These are phyloP conservation scores for Porites australiensis DNA, from an alignment of 64 coral and sea anemone species.

Conservation along the genomic window DNA sequence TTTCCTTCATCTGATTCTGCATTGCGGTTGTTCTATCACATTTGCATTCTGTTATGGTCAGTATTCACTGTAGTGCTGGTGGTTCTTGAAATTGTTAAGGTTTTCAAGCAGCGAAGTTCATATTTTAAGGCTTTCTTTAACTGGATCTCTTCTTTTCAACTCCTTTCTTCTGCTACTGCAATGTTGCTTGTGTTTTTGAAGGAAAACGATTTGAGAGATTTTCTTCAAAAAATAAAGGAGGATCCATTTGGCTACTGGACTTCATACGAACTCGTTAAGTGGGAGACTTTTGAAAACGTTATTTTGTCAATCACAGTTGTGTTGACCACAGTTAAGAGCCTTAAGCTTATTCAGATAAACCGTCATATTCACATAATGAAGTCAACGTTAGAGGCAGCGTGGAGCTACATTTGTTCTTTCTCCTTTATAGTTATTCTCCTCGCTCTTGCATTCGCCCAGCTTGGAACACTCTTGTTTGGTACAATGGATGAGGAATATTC, in stretches of 20 bases:
- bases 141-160: conserved; percentile 68
- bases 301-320: conserved; percentile 68
- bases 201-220: conserved; percentile 49
- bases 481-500: conserved; percentile 48
- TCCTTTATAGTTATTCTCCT: conserved; percentile 40
- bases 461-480: conserved; percentile 73
- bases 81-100: conserved; percentile 32
- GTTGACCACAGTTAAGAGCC: conserved; percentile 57
- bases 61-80: conserved; percentile 47
- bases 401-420: conserved; percentile 42
- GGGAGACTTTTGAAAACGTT: conserved; percentile 49
- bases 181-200: conserved; percentile 52
- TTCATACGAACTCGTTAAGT: conserved; percentile 39
- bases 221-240: conserved; percentile 48
- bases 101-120: not conserved
- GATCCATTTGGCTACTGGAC: conserved; percentile 71
- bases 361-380: conserved; percentile 67
- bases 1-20: conserved; percentile 34
- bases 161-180: conserved; percentile 45
- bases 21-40: not conserved
- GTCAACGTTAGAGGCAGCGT: conserved; percentile 51
- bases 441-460: conserved; percentile 52
- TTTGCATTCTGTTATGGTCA: conserved; percentile 70
- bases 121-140: conserved; percentile 73
- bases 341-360: conserved; percentile 71